Base-by-base conservation (phyloP, 1,140 invertebrate species). In the Meloidogyne exigua region DNA sequence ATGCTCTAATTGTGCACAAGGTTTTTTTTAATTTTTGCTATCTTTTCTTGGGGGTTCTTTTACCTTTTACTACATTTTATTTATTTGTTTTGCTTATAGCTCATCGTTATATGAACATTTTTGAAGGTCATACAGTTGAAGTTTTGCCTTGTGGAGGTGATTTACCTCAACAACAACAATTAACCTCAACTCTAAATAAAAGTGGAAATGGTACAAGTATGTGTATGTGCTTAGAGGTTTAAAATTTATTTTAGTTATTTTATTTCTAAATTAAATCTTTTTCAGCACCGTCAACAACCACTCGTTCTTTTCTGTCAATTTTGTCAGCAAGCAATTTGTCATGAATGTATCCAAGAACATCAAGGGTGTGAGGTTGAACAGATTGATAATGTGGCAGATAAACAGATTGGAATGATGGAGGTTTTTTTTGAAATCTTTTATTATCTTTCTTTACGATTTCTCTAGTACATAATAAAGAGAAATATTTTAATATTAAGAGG, bases 101-200 rank as follows among this genome's bases (percentile, higher is more conserved):
- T 63, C 95, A 98, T 88, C 93, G 96, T 88, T 96, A 93, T 88
- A 98, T 98, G 95, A 94, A 96, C 88, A 96, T 94, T 88, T 98
- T 98, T 89, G 94, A 96, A 88, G 94, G 94, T 42, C 96, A 98
- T 89, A 92, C 93, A 21, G 84, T 86, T 32, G 80, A 86, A n/a
- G n/a, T 57, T 57, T 57, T 57, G 49, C 49, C 49, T 15, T 15
- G 39, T 65, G 78, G 42, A n/a, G 49, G 49, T n/a, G 49, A 57
- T 21, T 57, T 18, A 9, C 49, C 49, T n/a, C 49, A 57, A 18
- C 44, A 49, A n/a, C 49, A 57, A 57, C 49, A 57, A 57, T n/a
- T 57, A 9, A 7, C 36, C 10, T 39, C 49, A 57, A 57, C 4
- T 7, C 7, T 57, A 4, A 57, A 57, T n/a, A 57, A 57, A 57